Percentiles rank a stretch among this genome's conserved stretches.
These are phyloP conservation scores for Drosophila lacertosa DNA, from an alignment of 1,140 invertebrate species.

Conservation along the genomic window DNA sequence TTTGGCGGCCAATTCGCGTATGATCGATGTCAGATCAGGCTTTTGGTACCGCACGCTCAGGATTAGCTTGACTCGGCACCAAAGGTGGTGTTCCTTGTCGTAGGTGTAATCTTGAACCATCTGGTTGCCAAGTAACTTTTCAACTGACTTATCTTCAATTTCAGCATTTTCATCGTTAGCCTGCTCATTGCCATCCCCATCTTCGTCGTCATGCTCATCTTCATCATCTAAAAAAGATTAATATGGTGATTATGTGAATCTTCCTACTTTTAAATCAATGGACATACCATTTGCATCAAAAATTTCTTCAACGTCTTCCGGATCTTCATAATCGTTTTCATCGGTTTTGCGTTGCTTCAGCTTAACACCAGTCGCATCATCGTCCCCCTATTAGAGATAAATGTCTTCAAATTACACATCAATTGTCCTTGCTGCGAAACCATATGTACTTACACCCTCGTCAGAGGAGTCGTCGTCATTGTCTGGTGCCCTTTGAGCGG, in stretches of 20 bases:
- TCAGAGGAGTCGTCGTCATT: constrained; percentile 85
- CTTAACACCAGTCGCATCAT: constrained; percentile 86
- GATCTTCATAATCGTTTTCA: constrained; percentile 92
- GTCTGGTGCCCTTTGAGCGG: constrained; percentile 15
- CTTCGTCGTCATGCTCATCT: constrained; percentile 89
- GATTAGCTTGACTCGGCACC: constrained; percentile 90
- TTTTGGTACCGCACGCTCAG: constrained; percentile 88
- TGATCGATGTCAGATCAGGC: constrained; percentile 91
- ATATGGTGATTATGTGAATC: constrained; percentile 73
- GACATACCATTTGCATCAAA: constrained; percentile 80
- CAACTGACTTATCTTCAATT: constrained; percentile 85
- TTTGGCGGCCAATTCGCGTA: constrained; percentile 89
- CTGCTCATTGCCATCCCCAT: constrained; percentile 84
- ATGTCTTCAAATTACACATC: neutral
- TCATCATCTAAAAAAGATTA: constrained; percentile 87
- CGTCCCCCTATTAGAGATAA: constrained; percentile 83
- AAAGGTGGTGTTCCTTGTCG: constrained; percentile 89
- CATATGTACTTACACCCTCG: constrained; percentile 81
- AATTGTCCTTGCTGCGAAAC: neutral
- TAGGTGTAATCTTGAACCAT: constrained; percentile 88
- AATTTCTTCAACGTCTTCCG: constrained; percentile 88
- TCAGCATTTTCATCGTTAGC: constrained; percentile 85
- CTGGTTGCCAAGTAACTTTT: constrained; percentile 84
- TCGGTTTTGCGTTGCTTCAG: constrained; percentile 86
- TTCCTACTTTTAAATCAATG: constrained; percentile 1